A percentile compares a stretch with the other conserved stretches of the same genome.
phyloP scores from a whole-genome alignment of 37 sponge, comb jelly and placozoan species.

The Beroe forskalii region DNA sequence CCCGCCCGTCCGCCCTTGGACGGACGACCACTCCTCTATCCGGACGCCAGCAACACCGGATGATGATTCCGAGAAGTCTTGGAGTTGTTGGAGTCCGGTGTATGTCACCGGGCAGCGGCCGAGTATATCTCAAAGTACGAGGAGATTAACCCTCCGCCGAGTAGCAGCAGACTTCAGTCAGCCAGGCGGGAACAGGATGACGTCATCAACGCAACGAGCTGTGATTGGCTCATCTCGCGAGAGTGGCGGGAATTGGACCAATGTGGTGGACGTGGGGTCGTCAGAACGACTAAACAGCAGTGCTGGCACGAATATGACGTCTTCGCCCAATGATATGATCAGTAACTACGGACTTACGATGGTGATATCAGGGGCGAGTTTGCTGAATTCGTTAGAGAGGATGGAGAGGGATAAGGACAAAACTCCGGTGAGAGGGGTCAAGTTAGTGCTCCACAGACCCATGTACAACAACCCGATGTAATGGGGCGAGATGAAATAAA shows the following conservation, averaged over 20 bases:
- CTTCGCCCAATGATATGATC: not conserved
- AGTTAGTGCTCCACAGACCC: conserved; percentile 37
- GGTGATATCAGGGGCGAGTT: conserved; percentile 50
- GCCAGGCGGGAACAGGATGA: too few relatives aligned
- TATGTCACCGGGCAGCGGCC: not conserved
- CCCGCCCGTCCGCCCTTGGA: conserved; percentile 6
- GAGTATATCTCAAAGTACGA: not conserved
- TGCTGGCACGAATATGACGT: not conserved
- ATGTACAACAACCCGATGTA: not conserved
- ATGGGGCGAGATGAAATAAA: too few relatives aligned
- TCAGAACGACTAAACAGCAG: not conserved
- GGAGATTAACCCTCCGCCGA: not conserved
- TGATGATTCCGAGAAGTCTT: not conserved
- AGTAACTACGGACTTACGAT: not conserved
- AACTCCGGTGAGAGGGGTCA: not conserved
- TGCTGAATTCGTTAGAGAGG: conserved; percentile 2
- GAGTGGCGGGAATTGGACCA: not conserved
- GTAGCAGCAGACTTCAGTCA: not conserved
- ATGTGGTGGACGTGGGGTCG: too few relatives aligned
- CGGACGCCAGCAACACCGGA: not conserved
- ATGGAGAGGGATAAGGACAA: not conserved
- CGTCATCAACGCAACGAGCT: conserved; percentile 14
- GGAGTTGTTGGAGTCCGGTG: conserved; percentile 3
- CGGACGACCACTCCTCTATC: not conserved
- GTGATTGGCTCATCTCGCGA: not conserved